Base-by-base conservation (phyloP, 2,113 vertebrate genomes). In the Phasianus colchicus region DNA sequence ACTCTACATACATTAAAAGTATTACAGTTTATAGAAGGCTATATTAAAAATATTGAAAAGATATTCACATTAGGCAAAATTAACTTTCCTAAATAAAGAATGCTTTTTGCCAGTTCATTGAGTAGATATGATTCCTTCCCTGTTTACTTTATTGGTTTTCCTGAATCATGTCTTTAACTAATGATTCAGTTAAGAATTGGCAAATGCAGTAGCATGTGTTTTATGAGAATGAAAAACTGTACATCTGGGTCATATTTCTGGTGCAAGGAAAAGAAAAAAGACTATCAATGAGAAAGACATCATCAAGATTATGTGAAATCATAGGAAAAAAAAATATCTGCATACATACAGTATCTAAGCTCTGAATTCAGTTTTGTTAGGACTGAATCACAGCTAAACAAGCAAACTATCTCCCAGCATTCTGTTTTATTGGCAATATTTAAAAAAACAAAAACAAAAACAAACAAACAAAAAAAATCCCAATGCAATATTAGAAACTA, bases 1-100 rank as follows among this genome's bases (percentile, higher is more conserved):
- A 17, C 30, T 82, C 11, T 58, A 29, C 16, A 14, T 12, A 34
- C 1, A 0, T 48, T 8, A 40, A 13, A 36, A 0, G 1, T 9
- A 12, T 5, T 18, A 58, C 10, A 55, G 47, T 43, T 42, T 34
- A 42, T 8, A 69, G 18, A 73, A 65, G 2, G 6, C 3, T 80
- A 73, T 29, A 36, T 73, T 57, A 47, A 76, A 90, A 90, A 83
- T 21, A 84, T 25, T 36, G 25, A 18, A 55, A 58, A 78, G 14
- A 25, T 4, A 45, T 50, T 76, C 63, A 42, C 21, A 54, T 67
- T 45, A 50, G 17, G 19, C 4, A 16, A 86, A 72, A 64, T 47
- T 64, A 72, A 50, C 12, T 29, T 25, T 79, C 4, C 13, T 48
- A 67, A 75, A 66, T 13, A 72, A 79, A 79, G 3, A 54, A 2